Evolutionary conservation across 2,888 invertebrate genomes (phyloP), one percentile per base, ranked within the genome.

Genomic region (Hemaris fuciformis): DNA sequence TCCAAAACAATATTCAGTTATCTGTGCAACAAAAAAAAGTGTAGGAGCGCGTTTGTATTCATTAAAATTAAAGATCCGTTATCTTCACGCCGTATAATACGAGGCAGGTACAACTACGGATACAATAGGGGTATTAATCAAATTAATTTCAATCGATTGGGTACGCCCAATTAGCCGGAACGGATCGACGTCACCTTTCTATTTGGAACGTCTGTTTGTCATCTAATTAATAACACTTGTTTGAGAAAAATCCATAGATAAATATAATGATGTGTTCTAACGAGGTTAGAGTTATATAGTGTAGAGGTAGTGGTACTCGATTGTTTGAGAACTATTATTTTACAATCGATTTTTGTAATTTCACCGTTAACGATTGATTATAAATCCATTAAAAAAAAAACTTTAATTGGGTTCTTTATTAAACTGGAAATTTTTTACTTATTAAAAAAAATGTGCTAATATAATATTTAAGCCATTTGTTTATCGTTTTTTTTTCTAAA

Each of bases 101-200:
- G 27, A 18, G 10, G 31, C 53, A 48, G 48, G 48, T 48, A 53
- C n/a, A n/a, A n/a, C 6, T 13, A 6, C 25, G 2, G 18, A 31
- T 31, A 53, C 53, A 53, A 53, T 53, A 18, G 18, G 23, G 31
- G 31, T 18, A 31, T 53, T 31, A 31, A 53, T 53, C 53, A 20
- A 53, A 53, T 53, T 53, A 53, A 53, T 53, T 53, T 53, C 53
- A 53, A 53, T 53, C 53, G 31, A 53, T 10, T 31, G 53, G 7
- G 31, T 27, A 27, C 53, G 18, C 27, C 53, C 53, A 53, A 53
- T 53, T 53, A 53, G 27, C 31, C 18, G 18, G 31, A 7, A 53
- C 53, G 31, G 53, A 53, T 53, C 8, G 53, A 53, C 31, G 31
- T 27, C 53, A 18, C 15, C 48, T 25, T n/a, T n/a, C n/a, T 18